A percentile compares a stretch with the other conserved stretches of the same genome.
Conservation (phyloP, 2,888 invertebrate species). For the Oasisia sp. region DNA sequence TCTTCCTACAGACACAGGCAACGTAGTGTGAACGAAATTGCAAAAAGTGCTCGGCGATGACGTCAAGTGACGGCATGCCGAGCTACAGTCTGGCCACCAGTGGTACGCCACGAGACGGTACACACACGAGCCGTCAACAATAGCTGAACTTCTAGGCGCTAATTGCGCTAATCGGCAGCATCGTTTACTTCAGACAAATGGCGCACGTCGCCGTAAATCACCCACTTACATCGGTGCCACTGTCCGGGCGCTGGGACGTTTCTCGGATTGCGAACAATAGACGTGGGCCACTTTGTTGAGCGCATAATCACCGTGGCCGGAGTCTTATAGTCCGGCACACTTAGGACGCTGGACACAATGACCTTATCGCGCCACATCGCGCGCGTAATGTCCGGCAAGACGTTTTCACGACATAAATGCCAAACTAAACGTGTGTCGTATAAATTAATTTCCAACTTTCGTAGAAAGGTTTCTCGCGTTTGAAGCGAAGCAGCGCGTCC, state of each 20-base stretch:
- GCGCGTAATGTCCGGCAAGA: neutral
- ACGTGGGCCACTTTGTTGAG: neutral
- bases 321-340: neutral
- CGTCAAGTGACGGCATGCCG: neutral
- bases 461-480: constrained; percentile 10
- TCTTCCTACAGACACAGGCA: too few species aligned
- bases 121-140: neutral
- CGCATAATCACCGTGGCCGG: neutral
- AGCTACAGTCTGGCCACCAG: too few species aligned
- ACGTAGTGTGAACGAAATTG: too few species aligned
- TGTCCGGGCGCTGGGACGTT: neutral
- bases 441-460: constrained; percentile 17
- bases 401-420: constrained; percentile 3
- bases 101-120: neutral
- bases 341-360: neutral
- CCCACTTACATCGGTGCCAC: neutral
- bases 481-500: neutral
- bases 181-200: constrained; percentile 17
- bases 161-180: neutral
- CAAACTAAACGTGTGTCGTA: constrained; percentile 13
- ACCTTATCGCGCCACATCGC: neutral
- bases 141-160: neutral
- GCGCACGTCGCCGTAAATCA: neutral
- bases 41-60: neutral
- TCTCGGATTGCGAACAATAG: constrained; percentile 11